Percentiles rank a stretch among this genome's conserved stretches.
Conservation (phyloP, 2,888 invertebrate genomes). For the Nasonia oneida region DNA sequence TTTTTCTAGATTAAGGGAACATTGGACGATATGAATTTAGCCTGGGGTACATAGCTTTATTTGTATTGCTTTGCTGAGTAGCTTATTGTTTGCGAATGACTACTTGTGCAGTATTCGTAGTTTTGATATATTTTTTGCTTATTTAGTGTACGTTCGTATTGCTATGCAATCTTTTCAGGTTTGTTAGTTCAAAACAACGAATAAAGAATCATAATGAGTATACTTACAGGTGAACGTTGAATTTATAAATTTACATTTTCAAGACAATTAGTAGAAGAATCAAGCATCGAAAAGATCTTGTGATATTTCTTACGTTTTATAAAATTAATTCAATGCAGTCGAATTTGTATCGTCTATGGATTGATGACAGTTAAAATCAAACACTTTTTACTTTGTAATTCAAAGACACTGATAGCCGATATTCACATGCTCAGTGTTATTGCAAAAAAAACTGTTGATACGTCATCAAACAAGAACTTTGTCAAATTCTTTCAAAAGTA, state of each 20-base stretch:
- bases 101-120: background rate
- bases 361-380: background rate
- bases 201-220: conserved; percentile 47
- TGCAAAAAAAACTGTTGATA: background rate
- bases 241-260: conserved; percentile 40
- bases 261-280: conserved; percentile 4
- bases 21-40: conserved; percentile 36
- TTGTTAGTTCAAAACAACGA: conserved; percentile 51
- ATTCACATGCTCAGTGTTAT: background rate
- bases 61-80: conserved; percentile 18
- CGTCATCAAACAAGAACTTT: background rate
- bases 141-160: background rate
- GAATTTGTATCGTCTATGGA: background rate
- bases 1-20: conserved; percentile 46
- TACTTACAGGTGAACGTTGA: conserved; percentile 23
- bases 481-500: background rate
- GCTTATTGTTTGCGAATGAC: conserved; percentile 30
- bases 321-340: conserved; percentile 28
- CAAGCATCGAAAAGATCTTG: conserved; percentile 52
- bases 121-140: conserved; percentile 4
- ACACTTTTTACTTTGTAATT: background rate
- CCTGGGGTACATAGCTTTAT: conserved; percentile 17
- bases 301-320: conserved; percentile 47
- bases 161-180: background rate
- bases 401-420: background rate